Conservation (phyloP, 2,113 vertebrate species). For the Pelmatolapia mariae region DNA sequence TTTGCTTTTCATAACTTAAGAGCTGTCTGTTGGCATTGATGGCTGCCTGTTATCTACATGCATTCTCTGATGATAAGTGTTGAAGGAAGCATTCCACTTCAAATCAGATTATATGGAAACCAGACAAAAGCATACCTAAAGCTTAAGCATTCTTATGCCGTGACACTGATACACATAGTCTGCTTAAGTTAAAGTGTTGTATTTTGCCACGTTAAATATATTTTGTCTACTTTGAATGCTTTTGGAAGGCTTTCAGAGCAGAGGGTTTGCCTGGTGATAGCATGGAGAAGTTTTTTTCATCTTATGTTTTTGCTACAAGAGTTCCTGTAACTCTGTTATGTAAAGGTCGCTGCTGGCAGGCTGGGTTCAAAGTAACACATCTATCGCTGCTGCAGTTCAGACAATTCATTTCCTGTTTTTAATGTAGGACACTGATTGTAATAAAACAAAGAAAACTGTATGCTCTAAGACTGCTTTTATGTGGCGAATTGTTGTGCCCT, state of each 20-base stretch:
- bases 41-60: background rate
- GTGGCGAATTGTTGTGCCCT: background rate
- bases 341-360: background rate
- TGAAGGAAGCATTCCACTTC: background rate
- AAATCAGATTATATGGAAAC: background rate
- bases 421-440: background rate
- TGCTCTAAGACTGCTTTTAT: background rate
- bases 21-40: background rate
- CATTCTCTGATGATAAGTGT: background rate
- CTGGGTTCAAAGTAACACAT: background rate
- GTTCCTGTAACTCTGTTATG: background rate
- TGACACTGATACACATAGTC: background rate
- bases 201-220: background rate
- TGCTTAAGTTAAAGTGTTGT: background rate
- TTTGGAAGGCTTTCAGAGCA: background rate
- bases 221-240: background rate
- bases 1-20: background rate
- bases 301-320: background rate
- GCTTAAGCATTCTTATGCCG: background rate
- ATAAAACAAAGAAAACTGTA: background rate
- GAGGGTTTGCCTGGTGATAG: background rate
- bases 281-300: background rate
- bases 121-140: background rate
- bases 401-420: conserved; percentile 7
- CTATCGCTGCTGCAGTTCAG: background rate